Percentiles rank a stretch among this genome's conserved stretches.
Conservation (phyloP, 2,113 vertebrate genomes). For the Hippopotamus amphibius region DNA sequence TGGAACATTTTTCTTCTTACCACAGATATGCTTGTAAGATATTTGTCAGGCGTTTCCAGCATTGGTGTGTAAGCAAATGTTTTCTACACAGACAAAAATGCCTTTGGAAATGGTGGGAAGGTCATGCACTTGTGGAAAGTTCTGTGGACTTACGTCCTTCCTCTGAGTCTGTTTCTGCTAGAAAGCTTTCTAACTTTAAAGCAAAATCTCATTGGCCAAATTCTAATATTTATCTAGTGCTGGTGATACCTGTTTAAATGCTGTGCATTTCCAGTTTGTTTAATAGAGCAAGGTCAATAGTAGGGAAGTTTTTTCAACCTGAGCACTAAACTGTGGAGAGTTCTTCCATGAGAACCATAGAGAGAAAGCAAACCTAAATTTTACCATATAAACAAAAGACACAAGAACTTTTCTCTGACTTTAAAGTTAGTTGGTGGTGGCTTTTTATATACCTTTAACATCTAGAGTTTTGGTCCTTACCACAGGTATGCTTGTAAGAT, state of each 20-base stretch:
- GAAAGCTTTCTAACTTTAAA: not conserved
- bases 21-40: not conserved
- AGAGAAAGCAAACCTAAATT: not conserved
- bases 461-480: not conserved
- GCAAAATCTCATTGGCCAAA: not conserved
- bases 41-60: not conserved
- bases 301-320: not conserved
- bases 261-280: not conserved
- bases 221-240: not conserved
- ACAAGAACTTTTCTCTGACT: not conserved
- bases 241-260: not conserved
- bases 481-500: no score
- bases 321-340: not conserved
- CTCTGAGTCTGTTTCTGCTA: not conserved
- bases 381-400: not conserved
- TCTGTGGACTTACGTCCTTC: not conserved
- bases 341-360: not conserved
- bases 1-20: not conserved
- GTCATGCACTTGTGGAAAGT: not conserved
- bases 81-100: not conserved
- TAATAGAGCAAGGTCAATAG: not conserved
- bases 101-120: not conserved
- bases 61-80: constrained; percentile 60
- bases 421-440: not conserved
- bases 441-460: not conserved